Percentiles rank a stretch among this genome's conserved stretches.
phyloP scores from a whole-genome alignment of 2,888 invertebrate genomes.

The Pristionchus entomophagus region DNA sequence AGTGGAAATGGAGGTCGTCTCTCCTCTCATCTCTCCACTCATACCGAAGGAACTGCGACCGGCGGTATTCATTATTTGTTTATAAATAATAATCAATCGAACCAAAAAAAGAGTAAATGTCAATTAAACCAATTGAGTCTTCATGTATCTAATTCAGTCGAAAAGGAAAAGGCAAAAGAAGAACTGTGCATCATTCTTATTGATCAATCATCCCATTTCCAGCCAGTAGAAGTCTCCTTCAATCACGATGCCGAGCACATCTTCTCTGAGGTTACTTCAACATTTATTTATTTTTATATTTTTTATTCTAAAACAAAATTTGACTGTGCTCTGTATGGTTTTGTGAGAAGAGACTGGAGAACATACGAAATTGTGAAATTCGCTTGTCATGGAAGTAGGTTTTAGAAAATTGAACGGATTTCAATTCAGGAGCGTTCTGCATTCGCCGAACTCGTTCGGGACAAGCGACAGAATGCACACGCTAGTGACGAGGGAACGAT shows the following conservation, averaged over 20 bases:
- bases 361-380: not conserved
- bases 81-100: too few relatives aligned
- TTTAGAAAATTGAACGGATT: not conserved
- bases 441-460: not conserved
- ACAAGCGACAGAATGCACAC: not conserved
- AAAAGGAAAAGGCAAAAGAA: too few relatives aligned
- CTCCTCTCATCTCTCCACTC: conserved; percentile 16
- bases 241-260: conserved; percentile 27
- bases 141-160: too few relatives aligned
- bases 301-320: too few relatives aligned
- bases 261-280: not conserved
- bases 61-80: not conserved
- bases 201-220: too few relatives aligned
- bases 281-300: not conserved
- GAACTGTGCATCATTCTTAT: too few relatives aligned
- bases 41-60: not conserved
- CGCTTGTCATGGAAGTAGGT: not conserved
- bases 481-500: not conserved
- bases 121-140: too few relatives aligned
- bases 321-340: not conserved
- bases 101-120: too few relatives aligned
- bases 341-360: not conserved
- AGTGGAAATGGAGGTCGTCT: conserved; percentile 26
- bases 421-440: not conserved
- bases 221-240: conserved; percentile 30